A percentile compares a stretch with the other conserved stretches of the same genome.
These are phyloP conservation scores for Sinohyriopsis cumingii DNA, from an alignment of 2,888 invertebrate genomes.

Conservation along the genomic window DNA sequence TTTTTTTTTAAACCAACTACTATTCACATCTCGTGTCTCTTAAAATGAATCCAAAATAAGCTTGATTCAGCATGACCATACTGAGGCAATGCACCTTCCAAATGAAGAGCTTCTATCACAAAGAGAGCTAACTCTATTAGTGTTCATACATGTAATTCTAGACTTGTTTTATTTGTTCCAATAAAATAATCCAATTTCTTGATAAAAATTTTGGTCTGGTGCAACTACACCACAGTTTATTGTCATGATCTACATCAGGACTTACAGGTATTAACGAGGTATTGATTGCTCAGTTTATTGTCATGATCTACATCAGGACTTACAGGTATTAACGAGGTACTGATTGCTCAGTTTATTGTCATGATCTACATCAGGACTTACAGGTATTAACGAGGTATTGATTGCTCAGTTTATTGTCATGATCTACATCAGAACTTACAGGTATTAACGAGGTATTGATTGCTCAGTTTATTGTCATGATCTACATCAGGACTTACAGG, in stretches of 20 bases:
- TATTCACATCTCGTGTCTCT: too few relatives aligned
- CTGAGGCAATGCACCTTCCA: too few relatives aligned
- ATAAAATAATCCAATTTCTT: too few relatives aligned
- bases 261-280: slow-evolving; percentile 95
- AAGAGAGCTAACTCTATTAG: too few relatives aligned
- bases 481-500: slow-evolving; percentile 77
- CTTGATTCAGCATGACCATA: too few relatives aligned
- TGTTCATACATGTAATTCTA: too few relatives aligned
- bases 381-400: slow-evolving; percentile 99
- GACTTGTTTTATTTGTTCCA: too few relatives aligned
- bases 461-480: slow-evolving; percentile 84
- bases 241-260: slow-evolving; percentile 6
- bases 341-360: slow-evolving; percentile 96
- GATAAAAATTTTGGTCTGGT: too few relatives aligned
- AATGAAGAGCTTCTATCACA: too few relatives aligned
- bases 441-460: slow-evolving; percentile 99
- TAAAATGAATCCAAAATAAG: too few relatives aligned
- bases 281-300: slow-evolving; percentile 99
- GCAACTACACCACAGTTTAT: too few relatives aligned
- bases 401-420: slow-evolving; percentile 89
- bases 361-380: slow-evolving; percentile 67
- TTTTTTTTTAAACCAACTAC: too few relatives aligned
- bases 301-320: slow-evolving; percentile 41
- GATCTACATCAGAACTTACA: slow-evolving; percentile 74
- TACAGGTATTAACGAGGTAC: slow-evolving; percentile 97